phyloP scores from a whole-genome alignment of 2,888 invertebrate genomes.

The Empis stercorea region DNA sequence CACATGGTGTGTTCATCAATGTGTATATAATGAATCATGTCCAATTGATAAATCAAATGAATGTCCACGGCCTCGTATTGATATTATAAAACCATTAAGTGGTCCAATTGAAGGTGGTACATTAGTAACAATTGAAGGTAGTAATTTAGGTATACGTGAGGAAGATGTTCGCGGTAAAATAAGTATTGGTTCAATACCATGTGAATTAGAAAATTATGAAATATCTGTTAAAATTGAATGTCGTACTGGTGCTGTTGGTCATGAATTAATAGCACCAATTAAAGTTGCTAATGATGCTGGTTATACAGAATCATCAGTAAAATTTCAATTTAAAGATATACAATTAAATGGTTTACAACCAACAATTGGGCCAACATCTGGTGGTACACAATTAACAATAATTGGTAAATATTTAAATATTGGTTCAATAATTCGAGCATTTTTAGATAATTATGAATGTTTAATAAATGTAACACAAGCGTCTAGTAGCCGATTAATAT shows the following conservation, averaged over 20 bases:
- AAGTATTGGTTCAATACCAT: constrained; percentile 79
- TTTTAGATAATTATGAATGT: constrained; percentile 71
- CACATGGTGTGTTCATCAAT: constrained; percentile 88
- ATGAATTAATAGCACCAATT: constrained; percentile 68
- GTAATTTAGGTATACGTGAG: constrained; percentile 85
- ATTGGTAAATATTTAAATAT: constrained; percentile 87
- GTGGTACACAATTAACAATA: constrained; percentile 89
- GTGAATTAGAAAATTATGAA: constrained; percentile 79
- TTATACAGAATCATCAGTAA: constrained; percentile 76
- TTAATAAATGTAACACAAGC: constrained; percentile 78
- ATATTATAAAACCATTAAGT: constrained; percentile 88
- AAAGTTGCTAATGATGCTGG: constrained; percentile 86
- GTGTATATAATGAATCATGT: constrained; percentile 76
- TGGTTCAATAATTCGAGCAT: constrained; percentile 75
- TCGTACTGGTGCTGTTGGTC: constrained; percentile 65
- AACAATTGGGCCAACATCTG: constrained; percentile 79
- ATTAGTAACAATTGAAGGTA: constrained; percentile 87
- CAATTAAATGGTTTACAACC: constrained; percentile 69
- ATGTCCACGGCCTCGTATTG: constrained; percentile 83
- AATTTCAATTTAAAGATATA: constrained; percentile 83
- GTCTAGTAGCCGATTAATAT: constrained; percentile 72
- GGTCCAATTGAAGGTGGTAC: constrained; percentile 97
- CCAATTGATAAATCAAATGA: constrained; percentile 52
- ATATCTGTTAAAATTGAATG: constrained; percentile 88
- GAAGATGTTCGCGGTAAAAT: constrained; percentile 89